These are phyloP conservation scores for Heptranchias perlo DNA, from an alignment of 2,113 vertebrate species.

Conservation along the genomic window DNA sequence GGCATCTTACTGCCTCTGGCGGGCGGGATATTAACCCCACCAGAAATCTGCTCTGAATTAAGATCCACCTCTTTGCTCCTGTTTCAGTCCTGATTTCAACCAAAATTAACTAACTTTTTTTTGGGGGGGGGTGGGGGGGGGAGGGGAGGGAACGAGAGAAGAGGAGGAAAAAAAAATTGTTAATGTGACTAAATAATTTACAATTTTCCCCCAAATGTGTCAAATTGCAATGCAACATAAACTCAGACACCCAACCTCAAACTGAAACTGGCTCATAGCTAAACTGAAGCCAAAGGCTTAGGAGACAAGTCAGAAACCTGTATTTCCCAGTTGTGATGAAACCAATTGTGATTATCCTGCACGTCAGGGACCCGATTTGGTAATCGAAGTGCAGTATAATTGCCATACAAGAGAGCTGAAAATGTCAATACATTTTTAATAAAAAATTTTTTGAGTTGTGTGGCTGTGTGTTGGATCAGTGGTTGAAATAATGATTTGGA, in stretches of 20 bases:
- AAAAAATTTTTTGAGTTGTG: background rate
- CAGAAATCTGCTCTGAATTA: too few relatives aligned
- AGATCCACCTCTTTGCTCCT: too few relatives aligned
- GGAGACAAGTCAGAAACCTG: background rate
- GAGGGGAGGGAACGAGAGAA: too few relatives aligned
- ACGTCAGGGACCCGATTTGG: background rate
- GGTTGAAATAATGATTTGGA: background rate
- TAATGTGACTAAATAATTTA: background rate
- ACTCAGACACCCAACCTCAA: background rate
- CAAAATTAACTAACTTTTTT: too few relatives aligned
- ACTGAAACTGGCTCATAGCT: background rate
- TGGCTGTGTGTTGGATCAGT: background rate
- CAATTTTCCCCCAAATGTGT: too few relatives aligned
- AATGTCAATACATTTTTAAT: too few relatives aligned
- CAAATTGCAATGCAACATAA: background rate
- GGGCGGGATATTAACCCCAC: too few relatives aligned
- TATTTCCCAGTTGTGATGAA: background rate
- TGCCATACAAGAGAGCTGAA: background rate
- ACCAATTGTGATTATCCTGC: background rate
- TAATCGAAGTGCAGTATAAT: background rate
- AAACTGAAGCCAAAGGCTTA: background rate
- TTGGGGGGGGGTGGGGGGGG: too few relatives aligned
- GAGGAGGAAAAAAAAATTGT: too few relatives aligned
- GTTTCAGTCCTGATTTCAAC: too few relatives aligned
- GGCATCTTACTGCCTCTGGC: too few relatives aligned